Evolutionary conservation across 2,797 vertebrate genomes (phyloP), one percentile per base, ranked within the genome.

Genomic region (Peromyscus attwateri): DNA sequence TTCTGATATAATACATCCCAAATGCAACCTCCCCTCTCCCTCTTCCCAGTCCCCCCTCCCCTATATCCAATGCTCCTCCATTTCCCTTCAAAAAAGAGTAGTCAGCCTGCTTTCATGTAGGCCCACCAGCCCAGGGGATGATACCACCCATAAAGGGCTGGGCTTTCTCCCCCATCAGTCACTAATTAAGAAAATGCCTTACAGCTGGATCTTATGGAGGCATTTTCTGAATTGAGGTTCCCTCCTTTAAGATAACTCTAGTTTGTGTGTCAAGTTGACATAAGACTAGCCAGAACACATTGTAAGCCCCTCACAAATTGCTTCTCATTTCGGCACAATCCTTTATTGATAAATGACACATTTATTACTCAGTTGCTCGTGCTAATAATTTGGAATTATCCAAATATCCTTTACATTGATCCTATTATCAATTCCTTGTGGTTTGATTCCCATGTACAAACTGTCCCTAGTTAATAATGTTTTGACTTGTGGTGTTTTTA

Each of bases 371-470:
- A 80, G 34, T 83, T 87, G 14, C 55, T n/a, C 70, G 79, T 75
- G 40, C 46, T 37, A 84, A 94, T 76, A 73, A 83, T 49, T 90
- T 87, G 37, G 27, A 83, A 64, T 94, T 87, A 94, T 31, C 21
- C 19, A 55, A 34, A 80, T 79, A 37, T 80, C 8, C 11, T 84
- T 68, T 46, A 34, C 10, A 37, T 40, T 73, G 82, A 64, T 87
- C 43, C 25, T 92, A 89, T 27, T 75, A 90, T 79, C 23, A 62
- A 68, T 94, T 87, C 21, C 40, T 92, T n/a, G 76, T 68, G 52
- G 29, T 10, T 92, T 92, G 62, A 34, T n/a, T 95, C 34, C 93
- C 43, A 81, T 66, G 55, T 46, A 19, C 62, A 68, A 79, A 46
- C 46, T 31, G 31, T 29, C 60, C 60, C 55, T 90, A 12, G 25